Evolutionary conservation across 1,140 invertebrate genomes (phyloP).

Genomic region (Papilio polytes): DNA sequence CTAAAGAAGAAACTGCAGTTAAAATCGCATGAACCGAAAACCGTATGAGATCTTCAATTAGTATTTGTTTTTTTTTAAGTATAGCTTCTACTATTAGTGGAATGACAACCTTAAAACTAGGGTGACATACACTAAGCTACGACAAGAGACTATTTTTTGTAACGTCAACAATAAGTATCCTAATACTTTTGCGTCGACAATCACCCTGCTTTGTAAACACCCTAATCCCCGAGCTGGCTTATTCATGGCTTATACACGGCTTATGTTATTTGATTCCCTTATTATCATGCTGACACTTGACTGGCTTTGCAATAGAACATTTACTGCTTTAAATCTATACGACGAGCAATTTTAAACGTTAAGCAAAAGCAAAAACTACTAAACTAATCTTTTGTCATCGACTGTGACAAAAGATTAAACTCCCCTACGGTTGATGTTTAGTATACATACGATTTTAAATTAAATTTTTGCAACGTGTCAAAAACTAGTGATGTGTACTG

Average conservation of each 20-base stretch:
- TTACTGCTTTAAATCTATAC: neutral
- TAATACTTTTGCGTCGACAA: conserved; percentile 44
- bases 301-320: conserved; percentile 26
- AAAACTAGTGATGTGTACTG: neutral
- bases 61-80: too few species aligned
- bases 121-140: neutral
- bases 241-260: conserved; percentile 47
- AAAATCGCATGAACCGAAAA: too few species aligned
- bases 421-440: neutral
- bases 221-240: conserved; percentile 43
- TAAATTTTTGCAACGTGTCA: neutral
- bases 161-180: conserved; percentile 47
- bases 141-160: conserved; percentile 27
- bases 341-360: conserved; percentile 7
- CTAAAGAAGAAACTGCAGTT: too few species aligned
- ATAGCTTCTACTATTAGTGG: conserved; percentile 27
- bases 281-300: conserved; percentile 44
- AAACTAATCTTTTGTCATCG: neutral
- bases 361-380: neutral
- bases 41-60: neutral
- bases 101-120: conserved; percentile 5
- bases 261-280: conserved; percentile 54
- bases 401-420: neutral
- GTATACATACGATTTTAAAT: neutral
- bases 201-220: conserved; percentile 54